Evolutionary conservation across 2,888 invertebrate species (phyloP).

Genomic region (Cloeon dipterum): DNA sequence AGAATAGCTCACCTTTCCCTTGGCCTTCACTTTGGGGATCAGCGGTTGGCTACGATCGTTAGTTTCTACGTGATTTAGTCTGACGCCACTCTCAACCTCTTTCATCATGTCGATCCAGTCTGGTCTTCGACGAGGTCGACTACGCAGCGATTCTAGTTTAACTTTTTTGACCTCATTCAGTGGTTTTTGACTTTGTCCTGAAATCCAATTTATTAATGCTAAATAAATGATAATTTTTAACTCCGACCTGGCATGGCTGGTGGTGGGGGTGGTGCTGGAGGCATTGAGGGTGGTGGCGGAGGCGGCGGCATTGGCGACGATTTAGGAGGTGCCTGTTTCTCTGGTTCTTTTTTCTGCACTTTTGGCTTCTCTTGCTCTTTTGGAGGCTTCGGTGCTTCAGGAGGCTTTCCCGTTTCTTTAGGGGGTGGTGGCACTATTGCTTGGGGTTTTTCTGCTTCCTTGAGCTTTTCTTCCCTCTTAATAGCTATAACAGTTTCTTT

Average conservation of each 20-base stretch:
- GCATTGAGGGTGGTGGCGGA: neutral
- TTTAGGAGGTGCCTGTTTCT: neutral
- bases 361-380: neutral
- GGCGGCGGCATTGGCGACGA: neutral
- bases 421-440: too few relatives aligned
- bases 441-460: too few relatives aligned
- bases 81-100: slow-evolving; percentile 62
- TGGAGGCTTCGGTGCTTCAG: neutral
- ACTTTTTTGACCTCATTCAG: slow-evolving; percentile 25
- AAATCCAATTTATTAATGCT: too few relatives aligned
- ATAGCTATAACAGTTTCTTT: neutral
- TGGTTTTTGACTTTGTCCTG: too few relatives aligned
- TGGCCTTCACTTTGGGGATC: slow-evolving; percentile 18
- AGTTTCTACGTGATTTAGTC: slow-evolving; percentile 58
- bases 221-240: too few relatives aligned
- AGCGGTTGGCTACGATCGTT: slow-evolving; percentile 48
- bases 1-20: slow-evolving; percentile 21
- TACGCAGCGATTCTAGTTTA: slow-evolving; percentile 43
- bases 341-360: neutral
- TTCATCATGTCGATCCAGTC: slow-evolving; percentile 83
- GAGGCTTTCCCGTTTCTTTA: neutral
- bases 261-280: neutral
- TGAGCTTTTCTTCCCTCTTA: neutral
- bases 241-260: neutral
- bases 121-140: slow-evolving; percentile 56